phyloP scores from a whole-genome alignment of 2,888 invertebrate genomes.

The Acleris cristana region DNA sequence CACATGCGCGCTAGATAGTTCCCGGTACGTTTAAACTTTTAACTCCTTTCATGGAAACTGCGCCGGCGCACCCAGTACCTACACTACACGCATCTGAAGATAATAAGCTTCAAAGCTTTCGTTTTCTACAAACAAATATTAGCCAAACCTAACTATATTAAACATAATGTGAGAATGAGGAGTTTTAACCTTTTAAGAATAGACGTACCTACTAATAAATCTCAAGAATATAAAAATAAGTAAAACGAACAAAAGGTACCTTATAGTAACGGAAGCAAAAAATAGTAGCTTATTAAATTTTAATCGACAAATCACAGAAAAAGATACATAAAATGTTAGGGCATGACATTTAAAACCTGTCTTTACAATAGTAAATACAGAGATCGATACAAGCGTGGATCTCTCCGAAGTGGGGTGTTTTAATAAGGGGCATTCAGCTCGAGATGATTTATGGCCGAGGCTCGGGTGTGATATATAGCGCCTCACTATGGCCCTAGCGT shows the following conservation, averaged over 20 bases:
- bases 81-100: constrained; percentile 10
- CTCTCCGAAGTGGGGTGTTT: constrained; percentile 48
- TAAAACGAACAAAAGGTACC: background rate
- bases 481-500: constrained; percentile 55
- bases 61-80: background rate
- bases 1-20: constrained; percentile 54
- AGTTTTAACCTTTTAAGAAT: constrained; percentile 14
- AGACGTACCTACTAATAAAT: background rate
- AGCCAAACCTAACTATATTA: constrained; percentile 20
- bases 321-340: constrained; percentile 15
- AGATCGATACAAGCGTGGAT: constrained; percentile 43
- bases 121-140: constrained; percentile 30
- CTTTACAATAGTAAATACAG: constrained; percentile 35
- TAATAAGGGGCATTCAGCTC: constrained; percentile 64
- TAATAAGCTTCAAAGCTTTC: constrained; percentile 27
- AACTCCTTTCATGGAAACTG: constrained; percentile 36
- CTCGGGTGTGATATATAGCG: constrained; percentile 64
- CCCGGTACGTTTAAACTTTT: constrained; percentile 39
- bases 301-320: background rate
- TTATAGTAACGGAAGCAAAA: background rate
- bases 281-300: background rate
- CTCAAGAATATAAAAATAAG: constrained; percentile 5
- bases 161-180: constrained; percentile 34
- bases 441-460: constrained; percentile 64
- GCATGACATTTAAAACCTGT: constrained; percentile 21